A percentile compares a stretch with the other conserved stretches of the same genome.
These are phyloP conservation scores for Motacilla alba DNA, from an alignment of 2,113 vertebrate genomes.

Conservation along the genomic window DNA sequence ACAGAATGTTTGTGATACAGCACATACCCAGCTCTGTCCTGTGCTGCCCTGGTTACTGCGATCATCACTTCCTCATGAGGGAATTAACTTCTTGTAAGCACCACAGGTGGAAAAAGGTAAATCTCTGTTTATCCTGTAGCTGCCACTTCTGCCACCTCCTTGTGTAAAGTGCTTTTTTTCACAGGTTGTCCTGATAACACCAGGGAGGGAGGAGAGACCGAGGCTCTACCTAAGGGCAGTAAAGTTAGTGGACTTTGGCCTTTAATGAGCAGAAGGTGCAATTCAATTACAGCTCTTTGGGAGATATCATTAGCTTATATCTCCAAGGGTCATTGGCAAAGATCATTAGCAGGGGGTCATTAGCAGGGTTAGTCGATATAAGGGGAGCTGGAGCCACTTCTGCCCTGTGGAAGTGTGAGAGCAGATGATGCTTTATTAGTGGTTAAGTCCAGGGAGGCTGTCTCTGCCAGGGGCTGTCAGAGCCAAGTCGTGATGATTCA, in stretches of 20 bases:
- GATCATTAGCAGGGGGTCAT: slow-evolving; percentile 34
- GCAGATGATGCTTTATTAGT: not conserved
- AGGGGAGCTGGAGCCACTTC: not conserved
- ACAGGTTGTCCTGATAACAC: not conserved
- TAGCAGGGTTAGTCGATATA: slow-evolving; percentile 1
- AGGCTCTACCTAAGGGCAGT: not conserved
- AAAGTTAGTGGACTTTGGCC: not conserved
- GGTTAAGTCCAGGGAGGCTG: not conserved
- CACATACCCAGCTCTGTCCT: not conserved
- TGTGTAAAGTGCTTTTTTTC: not conserved
- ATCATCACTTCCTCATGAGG: not conserved
- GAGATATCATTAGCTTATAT: slow-evolving; percentile 25
- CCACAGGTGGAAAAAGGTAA: not conserved
- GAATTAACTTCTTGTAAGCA: not conserved
- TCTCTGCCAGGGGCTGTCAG: not conserved
- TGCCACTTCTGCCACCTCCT: not conserved
- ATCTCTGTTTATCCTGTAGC: not conserved
- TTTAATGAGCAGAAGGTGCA: slow-evolving; percentile 27
- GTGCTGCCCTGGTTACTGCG: not conserved
- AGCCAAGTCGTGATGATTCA: not conserved
- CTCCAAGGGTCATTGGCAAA: slow-evolving; percentile 25
- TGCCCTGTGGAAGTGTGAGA: not conserved
- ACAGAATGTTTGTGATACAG: not conserved
- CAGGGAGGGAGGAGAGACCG: fast-evolving
- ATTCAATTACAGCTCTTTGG: slow-evolving; percentile 9